Evolutionary conservation across 1,140 invertebrate species (phyloP).

Genomic region (Rhopalosiphum maidis): DNA sequence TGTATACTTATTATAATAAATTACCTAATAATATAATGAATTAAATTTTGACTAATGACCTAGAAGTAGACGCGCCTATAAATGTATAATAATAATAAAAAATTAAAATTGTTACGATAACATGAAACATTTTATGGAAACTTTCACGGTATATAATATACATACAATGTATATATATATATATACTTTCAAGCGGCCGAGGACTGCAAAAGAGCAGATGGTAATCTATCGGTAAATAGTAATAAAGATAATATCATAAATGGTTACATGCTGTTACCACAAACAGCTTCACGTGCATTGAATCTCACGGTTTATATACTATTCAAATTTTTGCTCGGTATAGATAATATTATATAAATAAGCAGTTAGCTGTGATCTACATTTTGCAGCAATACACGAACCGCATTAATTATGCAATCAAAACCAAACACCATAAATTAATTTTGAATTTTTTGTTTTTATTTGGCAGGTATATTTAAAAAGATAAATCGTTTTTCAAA

Average conservation of each 20-base stretch:
- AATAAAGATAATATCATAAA: not conserved
- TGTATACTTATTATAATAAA: not conserved
- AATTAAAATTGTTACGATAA: not conserved
- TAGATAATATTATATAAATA: not conserved
- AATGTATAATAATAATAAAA: not conserved
- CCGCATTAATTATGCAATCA: not conserved
- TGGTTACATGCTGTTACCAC: no score
- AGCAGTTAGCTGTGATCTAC: not conserved
- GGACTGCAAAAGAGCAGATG: not conserved
- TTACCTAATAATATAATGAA: not conserved
- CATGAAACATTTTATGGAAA: not conserved
- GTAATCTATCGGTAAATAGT: not conserved
- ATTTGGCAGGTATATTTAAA: not conserved
- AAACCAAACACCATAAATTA: not conserved
- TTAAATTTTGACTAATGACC: not conserved
- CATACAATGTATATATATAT: no score
- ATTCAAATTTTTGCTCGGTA: not conserved
- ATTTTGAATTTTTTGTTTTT: constrained; percentile 8
- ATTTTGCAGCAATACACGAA: not conserved
- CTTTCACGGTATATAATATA: not conserved
- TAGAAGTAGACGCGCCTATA: not conserved
- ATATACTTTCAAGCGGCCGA: not conserved
- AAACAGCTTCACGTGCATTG: no score
- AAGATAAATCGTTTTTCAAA: not conserved
- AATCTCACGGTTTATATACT: no score